Conservation (phyloP, 1,140 invertebrate genomes). For the Hylaeus volcanicus region DNA sequence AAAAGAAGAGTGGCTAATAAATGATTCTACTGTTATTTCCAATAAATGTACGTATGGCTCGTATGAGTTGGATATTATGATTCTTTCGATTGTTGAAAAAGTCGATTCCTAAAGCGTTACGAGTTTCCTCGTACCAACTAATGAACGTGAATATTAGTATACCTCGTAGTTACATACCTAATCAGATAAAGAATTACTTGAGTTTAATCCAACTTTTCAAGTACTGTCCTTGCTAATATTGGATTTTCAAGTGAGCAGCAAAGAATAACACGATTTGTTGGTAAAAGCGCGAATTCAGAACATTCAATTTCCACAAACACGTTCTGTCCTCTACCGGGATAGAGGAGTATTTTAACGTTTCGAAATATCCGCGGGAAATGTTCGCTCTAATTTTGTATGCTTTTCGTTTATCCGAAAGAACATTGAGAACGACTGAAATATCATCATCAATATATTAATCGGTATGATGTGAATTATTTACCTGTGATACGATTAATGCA, state of each 20-base stretch:
- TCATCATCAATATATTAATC: neutral
- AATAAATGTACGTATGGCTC: conserved; percentile 50
- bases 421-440: neutral
- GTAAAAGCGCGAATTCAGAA: conserved; percentile 35
- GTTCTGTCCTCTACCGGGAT: conserved; percentile 22
- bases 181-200: conserved; percentile 3
- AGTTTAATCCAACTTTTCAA: conserved; percentile 13
- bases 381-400: conserved; percentile 4
- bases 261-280: conserved; percentile 25
- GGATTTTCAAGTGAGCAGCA: conserved; percentile 24
- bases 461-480: conserved; percentile 27
- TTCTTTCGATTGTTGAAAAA: conserved; percentile 18
- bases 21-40: conserved; percentile 46
- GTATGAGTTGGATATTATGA: conserved; percentile 46
- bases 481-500: conserved; percentile 11
- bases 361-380: conserved; percentile 30
- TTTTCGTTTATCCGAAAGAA: conserved; percentile 2
- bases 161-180: conserved; percentile 3
- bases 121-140: conserved; percentile 5
- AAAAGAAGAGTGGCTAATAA: conserved; percentile 54
- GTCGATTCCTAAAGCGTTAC: conserved; percentile 18
- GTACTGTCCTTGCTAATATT: conserved; percentile 22
- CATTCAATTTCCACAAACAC: conserved; percentile 9
- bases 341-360: neutral
- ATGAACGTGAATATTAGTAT: neutral